A percentile compares a stretch with the other conserved stretches of the same genome.
phyloP scores from a whole-genome alignment of 2,888 invertebrate species.

The Cataglyphis albicans region DNA sequence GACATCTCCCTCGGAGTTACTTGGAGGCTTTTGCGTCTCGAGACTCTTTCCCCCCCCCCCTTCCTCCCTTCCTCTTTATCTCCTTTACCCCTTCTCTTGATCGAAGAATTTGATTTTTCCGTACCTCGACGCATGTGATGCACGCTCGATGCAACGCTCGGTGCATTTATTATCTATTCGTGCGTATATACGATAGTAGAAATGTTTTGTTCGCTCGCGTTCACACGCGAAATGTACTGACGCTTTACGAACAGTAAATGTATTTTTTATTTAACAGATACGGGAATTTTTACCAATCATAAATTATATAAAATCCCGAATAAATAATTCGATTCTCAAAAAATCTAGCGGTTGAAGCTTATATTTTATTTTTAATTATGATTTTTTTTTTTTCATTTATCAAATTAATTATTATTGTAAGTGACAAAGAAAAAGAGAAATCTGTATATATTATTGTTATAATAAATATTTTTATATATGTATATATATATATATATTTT shows the following conservation, averaged over 20 bases:
- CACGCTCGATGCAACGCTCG: conserved; percentile 24
- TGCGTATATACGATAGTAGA: not conserved
- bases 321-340: not conserved
- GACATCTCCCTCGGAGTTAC: conserved; percentile 38
- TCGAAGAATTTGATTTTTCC: conserved; percentile 76
- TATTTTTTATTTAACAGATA: not conserved
- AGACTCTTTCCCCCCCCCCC: conserved; percentile 28
- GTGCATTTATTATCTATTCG: conserved; percentile 30
- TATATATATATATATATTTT: not conserved
- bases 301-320: not conserved
- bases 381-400: not conserved
- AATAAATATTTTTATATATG: not conserved
- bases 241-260: not conserved
- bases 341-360: not conserved
- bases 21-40: conserved; percentile 31
- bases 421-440: not conserved
- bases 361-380: not conserved
- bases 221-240: not conserved
- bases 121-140: conserved; percentile 56
- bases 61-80: conserved; percentile 9
- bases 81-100: conserved; percentile 42
- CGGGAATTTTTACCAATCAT: not conserved
- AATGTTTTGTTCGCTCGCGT: conserved; percentile 1
- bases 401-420: not conserved
- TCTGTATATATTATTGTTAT: not conserved